These are phyloP conservation scores for Drosophila arizonae DNA, from an alignment of 1,140 invertebrate genomes.

Conservation along the genomic window DNA sequence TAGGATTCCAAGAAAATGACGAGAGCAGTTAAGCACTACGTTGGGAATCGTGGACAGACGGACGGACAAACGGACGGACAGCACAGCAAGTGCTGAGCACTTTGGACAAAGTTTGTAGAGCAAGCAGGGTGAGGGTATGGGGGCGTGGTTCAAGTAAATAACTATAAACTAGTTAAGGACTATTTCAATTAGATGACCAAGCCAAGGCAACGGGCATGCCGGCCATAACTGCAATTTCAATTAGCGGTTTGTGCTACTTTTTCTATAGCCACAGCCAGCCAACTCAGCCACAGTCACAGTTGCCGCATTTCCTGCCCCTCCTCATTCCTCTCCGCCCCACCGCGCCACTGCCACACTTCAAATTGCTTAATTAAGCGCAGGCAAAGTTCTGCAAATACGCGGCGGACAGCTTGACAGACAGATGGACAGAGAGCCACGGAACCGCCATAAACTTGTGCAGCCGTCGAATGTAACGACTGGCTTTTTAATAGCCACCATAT, in stretches of 20 bases:
- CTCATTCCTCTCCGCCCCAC: background rate
- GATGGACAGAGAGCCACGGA: slow-evolving; percentile 8
- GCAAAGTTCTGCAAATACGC: slow-evolving; percentile 72
- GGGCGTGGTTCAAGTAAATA: slow-evolving; percentile 59
- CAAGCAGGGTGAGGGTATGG: background rate
- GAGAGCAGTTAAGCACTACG: slow-evolving; percentile 31
- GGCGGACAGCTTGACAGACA: background rate
- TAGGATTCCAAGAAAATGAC: slow-evolving; percentile 51
- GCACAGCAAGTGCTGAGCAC: slow-evolving; percentile 13
- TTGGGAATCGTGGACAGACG: background rate
- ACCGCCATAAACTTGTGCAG: slow-evolving; percentile 63
- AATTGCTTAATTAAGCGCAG: slow-evolving; percentile 78
- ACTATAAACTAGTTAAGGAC: slow-evolving; percentile 79
- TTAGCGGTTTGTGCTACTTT: slow-evolving; percentile 75
- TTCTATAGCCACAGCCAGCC: slow-evolving; percentile 39
- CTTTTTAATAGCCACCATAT: slow-evolving; percentile 69
- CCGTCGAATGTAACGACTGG: slow-evolving; percentile 72
- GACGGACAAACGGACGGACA: background rate
- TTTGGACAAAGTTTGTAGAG: slow-evolving; percentile 46
- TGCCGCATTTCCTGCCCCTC: background rate
- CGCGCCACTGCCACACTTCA: slow-evolving; percentile 46
- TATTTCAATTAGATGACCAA: slow-evolving; percentile 75
- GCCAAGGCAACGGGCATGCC: slow-evolving; percentile 42
- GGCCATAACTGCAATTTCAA: slow-evolving; percentile 78
- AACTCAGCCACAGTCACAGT: background rate